phyloP scores from a whole-genome alignment of 2,113 vertebrate species.

The Chlamydotis undulata region DNA sequence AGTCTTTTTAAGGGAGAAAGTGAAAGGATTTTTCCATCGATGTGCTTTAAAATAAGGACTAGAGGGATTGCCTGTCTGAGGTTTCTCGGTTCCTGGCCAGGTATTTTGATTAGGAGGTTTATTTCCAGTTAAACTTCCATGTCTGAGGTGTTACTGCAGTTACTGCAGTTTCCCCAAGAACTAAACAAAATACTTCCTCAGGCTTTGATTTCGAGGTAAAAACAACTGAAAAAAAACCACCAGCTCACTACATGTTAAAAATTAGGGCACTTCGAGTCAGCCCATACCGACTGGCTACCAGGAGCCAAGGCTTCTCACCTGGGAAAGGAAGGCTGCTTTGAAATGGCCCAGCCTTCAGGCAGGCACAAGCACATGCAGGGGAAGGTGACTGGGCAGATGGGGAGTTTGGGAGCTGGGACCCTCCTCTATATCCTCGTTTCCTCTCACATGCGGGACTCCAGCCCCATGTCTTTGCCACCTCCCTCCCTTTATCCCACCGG shows the following conservation, averaged over 20 bases:
- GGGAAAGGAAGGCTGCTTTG: neutral
- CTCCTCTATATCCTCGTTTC: no score
- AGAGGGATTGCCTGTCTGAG: neutral
- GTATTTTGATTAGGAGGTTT: neutral
- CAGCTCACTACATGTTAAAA: neutral
- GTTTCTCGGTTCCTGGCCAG: neutral
- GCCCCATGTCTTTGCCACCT: neutral
- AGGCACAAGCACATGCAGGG: fast-evolving
- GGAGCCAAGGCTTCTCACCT: neutral
- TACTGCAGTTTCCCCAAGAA: neutral
- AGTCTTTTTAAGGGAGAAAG: neutral
- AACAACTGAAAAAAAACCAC: neutral
- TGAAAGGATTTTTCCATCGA: neutral
- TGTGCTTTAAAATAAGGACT: neutral
- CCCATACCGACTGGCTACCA: neutral
- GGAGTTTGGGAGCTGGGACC: neutral
- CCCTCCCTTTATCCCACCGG: neutral
- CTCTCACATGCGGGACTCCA: fast-evolving
- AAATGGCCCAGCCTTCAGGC: fast-evolving
- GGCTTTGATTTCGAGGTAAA: neutral
- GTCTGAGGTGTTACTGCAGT: neutral
- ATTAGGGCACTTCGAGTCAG: fast-evolving
- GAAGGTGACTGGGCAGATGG: fast-evolving
- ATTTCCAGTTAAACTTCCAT: neutral
- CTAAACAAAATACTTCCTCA: neutral